These are phyloP conservation scores for Dolichopus griseipennis DNA, from an alignment of 2,888 invertebrate genomes.

Conservation along the genomic window DNA sequence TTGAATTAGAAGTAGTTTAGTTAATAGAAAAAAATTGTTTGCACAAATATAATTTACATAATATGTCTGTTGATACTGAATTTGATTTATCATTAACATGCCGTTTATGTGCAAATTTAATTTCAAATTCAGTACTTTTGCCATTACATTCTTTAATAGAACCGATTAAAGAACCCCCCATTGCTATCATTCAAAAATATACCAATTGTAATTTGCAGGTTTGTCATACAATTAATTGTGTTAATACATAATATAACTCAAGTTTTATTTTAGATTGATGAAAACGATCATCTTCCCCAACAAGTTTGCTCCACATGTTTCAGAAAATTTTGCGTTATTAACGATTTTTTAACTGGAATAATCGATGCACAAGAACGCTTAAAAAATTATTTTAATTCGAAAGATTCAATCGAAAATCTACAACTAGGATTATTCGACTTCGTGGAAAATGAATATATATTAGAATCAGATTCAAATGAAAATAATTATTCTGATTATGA, in stretches of 20 bases:
- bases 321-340: not conserved
- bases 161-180: not conserved
- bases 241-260: not conserved
- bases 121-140: not conserved
- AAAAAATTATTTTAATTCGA: not conserved
- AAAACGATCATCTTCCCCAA: not conserved
- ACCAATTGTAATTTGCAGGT: not conserved
- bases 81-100: not conserved
- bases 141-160: not conserved
- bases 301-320: not conserved
- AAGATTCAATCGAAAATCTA: not conserved
- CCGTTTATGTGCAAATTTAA: not conserved
- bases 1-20: too few species aligned
- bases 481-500: not conserved
- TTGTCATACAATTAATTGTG: not conserved
- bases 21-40: too few species aligned
- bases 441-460: not conserved
- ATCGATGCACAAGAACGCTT: not conserved
- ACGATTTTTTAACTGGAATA: not conserved
- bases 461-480: not conserved
- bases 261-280: not conserved
- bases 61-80: not conserved
- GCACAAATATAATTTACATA: too few species aligned
- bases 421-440: not conserved
- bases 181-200: not conserved